Conservation (phyloP, 2,797 vertebrate genomes). For the Eulemur mongoz region DNA sequence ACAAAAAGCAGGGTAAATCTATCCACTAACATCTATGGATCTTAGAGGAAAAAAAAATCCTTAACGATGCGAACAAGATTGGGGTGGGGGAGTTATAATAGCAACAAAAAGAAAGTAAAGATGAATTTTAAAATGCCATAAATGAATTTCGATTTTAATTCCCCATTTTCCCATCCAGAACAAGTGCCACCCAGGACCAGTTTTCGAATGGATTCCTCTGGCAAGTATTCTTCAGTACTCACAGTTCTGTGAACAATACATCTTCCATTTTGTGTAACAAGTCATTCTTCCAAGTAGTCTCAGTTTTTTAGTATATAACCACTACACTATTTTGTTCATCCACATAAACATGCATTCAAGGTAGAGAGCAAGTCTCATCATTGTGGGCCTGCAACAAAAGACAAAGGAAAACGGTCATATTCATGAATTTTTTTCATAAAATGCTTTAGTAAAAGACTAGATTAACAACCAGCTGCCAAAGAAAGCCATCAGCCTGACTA, state of each 20-base stretch:
- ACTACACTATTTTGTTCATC: constrained; percentile 51
- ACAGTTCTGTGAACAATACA: constrained; percentile 80
- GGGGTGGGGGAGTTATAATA: constrained; percentile 23
- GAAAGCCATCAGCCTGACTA: background rate
- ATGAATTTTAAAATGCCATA: constrained; percentile 81
- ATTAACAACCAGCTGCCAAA: background rate
- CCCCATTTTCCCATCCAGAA: constrained; percentile 91
- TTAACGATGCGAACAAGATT: background rate
- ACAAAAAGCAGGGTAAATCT: background rate
- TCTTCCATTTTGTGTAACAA: constrained; percentile 84
- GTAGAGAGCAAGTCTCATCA: background rate
- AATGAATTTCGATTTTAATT: constrained; percentile 88
- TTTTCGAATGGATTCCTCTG: constrained; percentile 93
- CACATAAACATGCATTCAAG: background rate
- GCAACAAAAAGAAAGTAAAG: constrained; percentile 73
- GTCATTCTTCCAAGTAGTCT: constrained; percentile 71
- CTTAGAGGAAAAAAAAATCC: background rate
- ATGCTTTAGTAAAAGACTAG: background rate
- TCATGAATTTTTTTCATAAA: background rate
- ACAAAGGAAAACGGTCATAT: background rate
- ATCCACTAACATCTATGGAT: background rate
- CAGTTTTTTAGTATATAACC: constrained; percentile 49
- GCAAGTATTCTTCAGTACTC: constrained; percentile 89
- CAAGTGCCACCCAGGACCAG: constrained; percentile 92
- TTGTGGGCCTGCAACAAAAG: background rate